These are phyloP conservation scores for Sycophila texana DNA, from an alignment of 2,888 invertebrate genomes.

Conservation along the genomic window DNA sequence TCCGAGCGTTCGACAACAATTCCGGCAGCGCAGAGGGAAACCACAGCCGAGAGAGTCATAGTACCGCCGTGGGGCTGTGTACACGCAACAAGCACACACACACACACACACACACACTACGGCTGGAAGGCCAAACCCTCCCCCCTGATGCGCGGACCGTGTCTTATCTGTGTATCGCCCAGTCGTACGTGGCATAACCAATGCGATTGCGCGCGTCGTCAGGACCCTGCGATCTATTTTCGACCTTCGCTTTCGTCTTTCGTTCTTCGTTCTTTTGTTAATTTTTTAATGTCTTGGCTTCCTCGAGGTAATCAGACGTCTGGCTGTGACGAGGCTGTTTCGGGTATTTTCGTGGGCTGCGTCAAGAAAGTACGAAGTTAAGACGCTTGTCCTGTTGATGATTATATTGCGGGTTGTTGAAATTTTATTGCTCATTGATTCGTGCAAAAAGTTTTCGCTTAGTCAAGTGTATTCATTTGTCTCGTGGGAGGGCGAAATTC, in stretches of 20 bases:
- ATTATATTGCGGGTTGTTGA: too few relatives aligned
- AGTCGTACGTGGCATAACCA: not conserved
- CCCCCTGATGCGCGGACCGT: constrained; percentile 13
- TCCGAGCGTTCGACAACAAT: constrained; percentile 38
- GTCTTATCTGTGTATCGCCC: constrained; percentile 18
- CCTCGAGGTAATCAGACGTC: too few relatives aligned
- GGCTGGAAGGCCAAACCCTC: not conserved
- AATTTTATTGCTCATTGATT: too few relatives aligned
- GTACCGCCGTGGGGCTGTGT: not conserved
- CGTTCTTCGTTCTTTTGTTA: not conserved
- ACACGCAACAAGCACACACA: not conserved
- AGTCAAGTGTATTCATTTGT: too few relatives aligned
- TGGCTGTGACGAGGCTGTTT: too few relatives aligned
- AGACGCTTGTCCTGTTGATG: too few relatives aligned
- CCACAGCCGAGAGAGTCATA: constrained; percentile 23
- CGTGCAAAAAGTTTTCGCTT: too few relatives aligned
- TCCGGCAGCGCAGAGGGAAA: constrained; percentile 14
- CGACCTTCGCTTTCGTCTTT: not conserved
- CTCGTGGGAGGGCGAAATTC: too few relatives aligned
- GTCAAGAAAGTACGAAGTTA: too few relatives aligned
- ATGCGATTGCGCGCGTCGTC: not conserved
- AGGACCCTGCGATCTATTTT: not conserved
- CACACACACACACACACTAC: not conserved
- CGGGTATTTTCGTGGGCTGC: too few relatives aligned
- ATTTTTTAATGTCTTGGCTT: too few relatives aligned